Evolutionary conservation across 2,888 invertebrate species (phyloP).

Genomic region (Temnothorax ravouxi): DNA sequence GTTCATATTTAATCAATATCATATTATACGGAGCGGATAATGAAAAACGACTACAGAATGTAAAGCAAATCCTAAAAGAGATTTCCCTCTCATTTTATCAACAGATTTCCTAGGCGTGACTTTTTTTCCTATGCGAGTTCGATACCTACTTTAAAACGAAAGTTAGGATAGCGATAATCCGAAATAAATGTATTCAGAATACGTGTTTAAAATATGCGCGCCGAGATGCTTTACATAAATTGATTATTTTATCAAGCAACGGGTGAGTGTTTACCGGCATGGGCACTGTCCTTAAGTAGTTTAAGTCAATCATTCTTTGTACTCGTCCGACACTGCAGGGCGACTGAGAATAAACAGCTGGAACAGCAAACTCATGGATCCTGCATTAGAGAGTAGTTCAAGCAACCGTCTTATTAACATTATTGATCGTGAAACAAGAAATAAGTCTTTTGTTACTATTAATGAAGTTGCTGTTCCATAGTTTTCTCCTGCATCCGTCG

Average conservation of each 20-base stretch:
- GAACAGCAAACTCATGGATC: slow-evolving; percentile 46
- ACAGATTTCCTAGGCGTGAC: background rate
- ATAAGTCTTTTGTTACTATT: slow-evolving; percentile 67
- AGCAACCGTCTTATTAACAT: slow-evolving; percentile 64
- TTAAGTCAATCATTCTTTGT: slow-evolving; percentile 55
- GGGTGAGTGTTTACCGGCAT: slow-evolving; percentile 18
- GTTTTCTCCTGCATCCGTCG: background rate
- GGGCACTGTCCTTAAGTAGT: slow-evolving; percentile 35
- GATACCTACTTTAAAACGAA: slow-evolving; percentile 2
- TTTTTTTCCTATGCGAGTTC: background rate
- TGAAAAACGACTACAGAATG: background rate
- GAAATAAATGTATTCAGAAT: slow-evolving; percentile 5
- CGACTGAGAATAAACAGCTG: slow-evolving; percentile 54
- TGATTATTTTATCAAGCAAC: slow-evolving; percentile 34
- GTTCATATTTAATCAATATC: background rate
- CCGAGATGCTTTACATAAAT: slow-evolving; percentile 44
- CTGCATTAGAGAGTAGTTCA: slow-evolving; percentile 19
- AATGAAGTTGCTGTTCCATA: slow-evolving; percentile 66
- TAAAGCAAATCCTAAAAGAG: background rate
- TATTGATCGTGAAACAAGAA: slow-evolving; percentile 64
- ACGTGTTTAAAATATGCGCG: slow-evolving; percentile 22
- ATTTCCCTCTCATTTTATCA: background rate
- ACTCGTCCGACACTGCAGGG: slow-evolving; percentile 31
- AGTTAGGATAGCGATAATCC: background rate
- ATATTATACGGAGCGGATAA: background rate